Conservation (phyloP, 2,888 invertebrate species). For the Drosophila phalerata region DNA sequence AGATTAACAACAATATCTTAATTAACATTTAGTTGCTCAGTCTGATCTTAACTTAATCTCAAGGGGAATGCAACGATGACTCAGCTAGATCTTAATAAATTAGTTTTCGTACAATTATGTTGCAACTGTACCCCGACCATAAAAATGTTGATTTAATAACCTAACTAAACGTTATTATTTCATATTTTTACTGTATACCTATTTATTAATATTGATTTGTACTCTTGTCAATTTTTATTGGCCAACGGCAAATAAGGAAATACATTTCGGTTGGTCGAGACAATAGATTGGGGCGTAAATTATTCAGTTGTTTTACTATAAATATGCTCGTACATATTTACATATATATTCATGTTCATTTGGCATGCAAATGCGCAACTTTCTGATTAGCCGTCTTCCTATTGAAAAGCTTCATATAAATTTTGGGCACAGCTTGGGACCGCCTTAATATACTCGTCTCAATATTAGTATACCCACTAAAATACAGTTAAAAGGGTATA, state of each 20-base stretch:
- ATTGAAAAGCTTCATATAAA: constrained; percentile 13
- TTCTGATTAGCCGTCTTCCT: constrained; percentile 15
- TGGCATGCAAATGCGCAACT: constrained; percentile 19
- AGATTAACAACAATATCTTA: constrained; percentile 5
- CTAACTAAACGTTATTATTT: background rate
- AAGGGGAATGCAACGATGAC: constrained; percentile 3
- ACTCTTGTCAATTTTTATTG: constrained; percentile 21
- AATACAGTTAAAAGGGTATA: background rate
- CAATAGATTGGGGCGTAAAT: constrained; percentile 5
- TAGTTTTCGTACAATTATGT: background rate
- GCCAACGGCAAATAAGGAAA: constrained; percentile 17
- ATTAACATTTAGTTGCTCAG: background rate
- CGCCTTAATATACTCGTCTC: constrained; percentile 25
- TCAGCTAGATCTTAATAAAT: background rate
- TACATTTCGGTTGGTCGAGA: constrained; percentile 11
- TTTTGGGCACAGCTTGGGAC: constrained; percentile 13
- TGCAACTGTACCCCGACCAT: background rate
- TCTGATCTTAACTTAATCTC: background rate
- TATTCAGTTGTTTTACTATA: constrained; percentile 7
- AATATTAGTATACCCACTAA: background rate
- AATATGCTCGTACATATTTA: background rate
- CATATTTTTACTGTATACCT: constrained; percentile 2
- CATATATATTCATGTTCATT: constrained; percentile 22
- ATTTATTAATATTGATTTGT: background rate
- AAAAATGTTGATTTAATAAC: background rate